phyloP scores from a whole-genome alignment of 2,113 vertebrate species.

The Arenaria interpres region DNA sequence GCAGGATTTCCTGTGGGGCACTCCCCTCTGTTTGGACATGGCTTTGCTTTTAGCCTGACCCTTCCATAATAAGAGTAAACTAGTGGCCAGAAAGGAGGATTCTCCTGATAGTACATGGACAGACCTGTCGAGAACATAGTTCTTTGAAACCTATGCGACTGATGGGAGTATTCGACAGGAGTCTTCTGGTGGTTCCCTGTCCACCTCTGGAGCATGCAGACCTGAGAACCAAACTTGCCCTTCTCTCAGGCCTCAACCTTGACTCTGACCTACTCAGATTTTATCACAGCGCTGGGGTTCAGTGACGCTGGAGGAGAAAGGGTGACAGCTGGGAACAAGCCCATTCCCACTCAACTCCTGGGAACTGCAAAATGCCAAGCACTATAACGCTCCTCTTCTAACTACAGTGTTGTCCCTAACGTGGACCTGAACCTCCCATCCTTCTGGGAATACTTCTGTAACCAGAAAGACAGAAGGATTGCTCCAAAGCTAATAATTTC shows the following conservation, averaged over 20 bases:
- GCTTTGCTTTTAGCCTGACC: neutral
- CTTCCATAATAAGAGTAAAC: rapidly evolving
- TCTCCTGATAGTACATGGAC: neutral
- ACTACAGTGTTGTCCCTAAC: rapidly evolving
- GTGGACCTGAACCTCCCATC: rapidly evolving
- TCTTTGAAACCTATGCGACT: rapidly evolving
- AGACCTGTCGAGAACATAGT: neutral
- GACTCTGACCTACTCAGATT: neutral
- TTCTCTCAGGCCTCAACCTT: neutral
- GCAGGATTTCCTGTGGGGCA: neutral
- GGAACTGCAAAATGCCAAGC: neutral
- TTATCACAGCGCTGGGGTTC: neutral
- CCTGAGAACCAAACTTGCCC: neutral
- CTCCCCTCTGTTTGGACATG: rapidly evolving
- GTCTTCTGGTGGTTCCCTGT: neutral
- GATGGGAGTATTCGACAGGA: neutral
- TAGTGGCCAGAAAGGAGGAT: neutral
- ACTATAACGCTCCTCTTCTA: neutral
- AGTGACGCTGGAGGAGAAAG: neutral
- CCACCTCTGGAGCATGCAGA: neutral
- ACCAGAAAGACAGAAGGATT: rapidly evolving
- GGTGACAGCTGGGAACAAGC: neutral
- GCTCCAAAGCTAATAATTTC: neutral
- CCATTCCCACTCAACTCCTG: rapidly evolving
- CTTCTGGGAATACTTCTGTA: neutral